phyloP scores from a whole-genome alignment of 2,113 vertebrate species.

The Malurus cyaneus region DNA sequence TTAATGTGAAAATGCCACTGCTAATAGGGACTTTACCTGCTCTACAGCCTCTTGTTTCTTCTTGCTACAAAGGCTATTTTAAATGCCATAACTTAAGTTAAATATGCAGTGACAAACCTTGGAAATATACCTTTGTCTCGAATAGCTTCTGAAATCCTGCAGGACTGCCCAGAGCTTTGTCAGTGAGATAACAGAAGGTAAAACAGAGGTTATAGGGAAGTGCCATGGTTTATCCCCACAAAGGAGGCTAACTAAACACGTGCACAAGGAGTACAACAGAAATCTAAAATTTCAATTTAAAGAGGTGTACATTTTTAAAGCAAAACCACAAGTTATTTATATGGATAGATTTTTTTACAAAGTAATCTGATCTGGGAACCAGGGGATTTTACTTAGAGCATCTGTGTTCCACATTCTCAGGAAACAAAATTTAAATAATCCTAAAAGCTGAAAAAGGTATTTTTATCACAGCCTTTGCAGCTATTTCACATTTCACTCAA shows the following conservation, averaged over 20 bases:
- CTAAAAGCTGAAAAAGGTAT: conserved; percentile 20
- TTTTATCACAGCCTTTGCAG: conserved; percentile 31
- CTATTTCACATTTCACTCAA: conserved; percentile 13
- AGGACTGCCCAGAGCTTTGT: background rate
- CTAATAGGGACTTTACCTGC: background rate
- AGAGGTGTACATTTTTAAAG: conserved; percentile 4
- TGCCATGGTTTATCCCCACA: background rate
- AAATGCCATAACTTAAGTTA: background rate
- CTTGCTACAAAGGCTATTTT: background rate
- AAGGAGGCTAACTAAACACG: background rate
- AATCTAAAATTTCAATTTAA: background rate
- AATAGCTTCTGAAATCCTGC: background rate
- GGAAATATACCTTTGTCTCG: background rate
- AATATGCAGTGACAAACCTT: background rate
- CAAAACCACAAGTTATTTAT: conserved; percentile 13
- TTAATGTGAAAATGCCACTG: background rate
- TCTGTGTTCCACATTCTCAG: conserved; percentile 30
- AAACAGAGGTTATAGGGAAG: background rate
- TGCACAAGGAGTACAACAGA: background rate
- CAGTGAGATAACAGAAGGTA: background rate
- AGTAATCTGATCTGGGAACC: background rate
- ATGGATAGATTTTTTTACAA: conserved; percentile 4
- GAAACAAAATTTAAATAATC: conserved; percentile 37
- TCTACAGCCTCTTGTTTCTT: background rate
- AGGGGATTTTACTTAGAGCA: background rate